Percentiles rank a stretch among this genome's conserved stretches.
phyloP scores from a whole-genome alignment of 1,140 invertebrate species.

The Lycorma delicatula region DNA sequence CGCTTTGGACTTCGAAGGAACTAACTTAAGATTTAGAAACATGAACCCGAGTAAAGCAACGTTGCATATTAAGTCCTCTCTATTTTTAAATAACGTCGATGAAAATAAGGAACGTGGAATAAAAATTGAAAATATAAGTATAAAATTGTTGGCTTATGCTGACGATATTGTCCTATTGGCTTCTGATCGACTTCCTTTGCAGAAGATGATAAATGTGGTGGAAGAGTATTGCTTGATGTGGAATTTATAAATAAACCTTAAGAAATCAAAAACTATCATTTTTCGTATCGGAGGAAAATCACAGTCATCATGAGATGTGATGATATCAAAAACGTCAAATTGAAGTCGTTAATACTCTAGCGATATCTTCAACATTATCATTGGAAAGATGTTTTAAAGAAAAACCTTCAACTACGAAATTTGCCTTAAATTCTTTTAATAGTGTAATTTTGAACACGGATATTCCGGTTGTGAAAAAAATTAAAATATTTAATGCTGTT shows the following conservation, averaged over 20 bases:
- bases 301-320: not conserved
- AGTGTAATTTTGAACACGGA: too few species aligned
- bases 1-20: not conserved
- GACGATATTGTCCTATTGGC: not conserved
- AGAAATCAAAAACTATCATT: constrained; percentile 5
- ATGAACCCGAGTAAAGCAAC: not conserved
- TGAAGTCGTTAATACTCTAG: not conserved
- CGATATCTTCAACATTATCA: too few species aligned
- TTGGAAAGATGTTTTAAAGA: too few species aligned
- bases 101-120: not conserved
- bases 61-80: not conserved
- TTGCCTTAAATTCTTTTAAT: too few species aligned
- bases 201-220: not conserved
- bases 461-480: too few species aligned
- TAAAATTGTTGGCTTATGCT: not conserved
- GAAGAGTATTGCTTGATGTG: not conserved
- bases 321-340: not conserved
- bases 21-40: not conserved
- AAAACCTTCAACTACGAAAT: too few species aligned
- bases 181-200: not conserved
- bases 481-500: too few species aligned
- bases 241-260: constrained; percentile 3
- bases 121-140: not conserved
- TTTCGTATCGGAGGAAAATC: not conserved
- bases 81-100: constrained; percentile 1